A percentile compares a stretch with the other conserved stretches of the same genome.
Evolutionary conservation across 2,797 vertebrate species (phyloP).

Genomic region (Trichosurus vulpecula): DNA sequence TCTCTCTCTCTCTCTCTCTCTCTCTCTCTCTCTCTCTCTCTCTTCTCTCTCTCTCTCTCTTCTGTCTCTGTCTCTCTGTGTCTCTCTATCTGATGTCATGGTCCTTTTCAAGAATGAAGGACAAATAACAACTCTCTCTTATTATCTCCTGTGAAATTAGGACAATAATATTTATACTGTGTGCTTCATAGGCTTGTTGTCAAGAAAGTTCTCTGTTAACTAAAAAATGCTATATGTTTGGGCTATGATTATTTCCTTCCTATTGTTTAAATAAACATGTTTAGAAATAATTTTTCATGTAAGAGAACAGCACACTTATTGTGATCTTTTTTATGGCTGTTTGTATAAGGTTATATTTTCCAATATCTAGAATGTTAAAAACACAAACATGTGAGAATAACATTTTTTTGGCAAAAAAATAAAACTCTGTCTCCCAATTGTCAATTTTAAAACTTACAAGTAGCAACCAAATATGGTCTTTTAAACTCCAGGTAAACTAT

Average conservation of each 20-base stretch:
- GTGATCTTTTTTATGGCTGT: conserved; percentile 65
- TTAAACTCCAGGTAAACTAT: neutral
- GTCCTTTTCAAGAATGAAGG: too few relatives aligned
- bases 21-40: too few relatives aligned
- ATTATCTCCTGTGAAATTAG: neutral
- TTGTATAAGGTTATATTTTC: conserved; percentile 74
- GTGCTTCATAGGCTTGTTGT: neutral
- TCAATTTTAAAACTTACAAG: neutral
- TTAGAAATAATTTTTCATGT: conserved; percentile 58
- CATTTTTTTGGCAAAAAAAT: conserved; percentile 73
- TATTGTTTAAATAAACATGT: conserved; percentile 64
- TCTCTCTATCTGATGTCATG: too few relatives aligned
- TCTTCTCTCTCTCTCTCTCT: too few relatives aligned
- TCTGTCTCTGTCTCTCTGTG: too few relatives aligned
- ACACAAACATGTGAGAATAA: conserved; percentile 58
- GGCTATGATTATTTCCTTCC: neutral
- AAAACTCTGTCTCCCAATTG: neutral
- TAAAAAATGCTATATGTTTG: neutral
- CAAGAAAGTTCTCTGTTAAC: neutral
- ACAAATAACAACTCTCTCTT: neutral
- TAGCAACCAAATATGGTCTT: neutral
- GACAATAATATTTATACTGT: neutral
- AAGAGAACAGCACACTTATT: conserved; percentile 65
- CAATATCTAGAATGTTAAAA: conserved; percentile 70
- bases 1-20: too few relatives aligned